Evolutionary conservation across 2,113 vertebrate genomes (phyloP).

Genomic region (Atrichornis clamosus): DNA sequence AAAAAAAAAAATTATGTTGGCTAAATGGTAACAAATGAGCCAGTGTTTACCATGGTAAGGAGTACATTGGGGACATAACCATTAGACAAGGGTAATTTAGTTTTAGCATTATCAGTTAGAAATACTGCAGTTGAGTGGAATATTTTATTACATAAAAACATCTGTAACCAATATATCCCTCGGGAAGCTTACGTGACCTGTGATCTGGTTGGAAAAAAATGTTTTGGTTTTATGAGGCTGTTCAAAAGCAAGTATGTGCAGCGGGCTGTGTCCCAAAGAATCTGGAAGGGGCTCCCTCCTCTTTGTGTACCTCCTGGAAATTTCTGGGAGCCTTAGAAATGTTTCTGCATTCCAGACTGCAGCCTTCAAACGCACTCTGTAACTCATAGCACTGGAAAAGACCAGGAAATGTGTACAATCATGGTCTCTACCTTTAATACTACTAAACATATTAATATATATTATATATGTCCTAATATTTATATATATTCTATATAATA

Average conservation of each 20-base stretch:
- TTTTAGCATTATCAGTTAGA: conserved; percentile 63
- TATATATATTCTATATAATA: background rate
- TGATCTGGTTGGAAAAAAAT: conserved; percentile 64
- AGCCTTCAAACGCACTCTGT: background rate
- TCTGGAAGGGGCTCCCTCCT: conserved; percentile 1
- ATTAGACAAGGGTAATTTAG: conserved; percentile 71
- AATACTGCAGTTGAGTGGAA: conserved; percentile 64
- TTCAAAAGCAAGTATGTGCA: conserved; percentile 23
- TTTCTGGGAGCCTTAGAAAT: background rate
- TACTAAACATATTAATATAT: background rate
- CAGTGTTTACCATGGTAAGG: conserved; percentile 49
- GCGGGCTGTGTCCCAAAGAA: background rate
- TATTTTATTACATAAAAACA: conserved; percentile 69
- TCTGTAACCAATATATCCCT: conserved; percentile 70
- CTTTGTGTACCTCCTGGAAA: background rate
- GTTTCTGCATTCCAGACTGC: background rate
- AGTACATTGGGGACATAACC: conserved; percentile 42
- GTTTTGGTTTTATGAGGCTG: conserved; percentile 46
- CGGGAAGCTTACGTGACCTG: conserved; percentile 62
- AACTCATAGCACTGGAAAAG: background rate
- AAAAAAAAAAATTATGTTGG: background rate
- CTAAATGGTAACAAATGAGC: conserved; percentile 51
- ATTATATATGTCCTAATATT: background rate
- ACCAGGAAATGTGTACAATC: background rate
- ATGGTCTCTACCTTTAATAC: background rate